Evolutionary conservation across 53 echinoderm and acorn worm species (phyloP).

Genomic region (Antedon mediterranea): DNA sequence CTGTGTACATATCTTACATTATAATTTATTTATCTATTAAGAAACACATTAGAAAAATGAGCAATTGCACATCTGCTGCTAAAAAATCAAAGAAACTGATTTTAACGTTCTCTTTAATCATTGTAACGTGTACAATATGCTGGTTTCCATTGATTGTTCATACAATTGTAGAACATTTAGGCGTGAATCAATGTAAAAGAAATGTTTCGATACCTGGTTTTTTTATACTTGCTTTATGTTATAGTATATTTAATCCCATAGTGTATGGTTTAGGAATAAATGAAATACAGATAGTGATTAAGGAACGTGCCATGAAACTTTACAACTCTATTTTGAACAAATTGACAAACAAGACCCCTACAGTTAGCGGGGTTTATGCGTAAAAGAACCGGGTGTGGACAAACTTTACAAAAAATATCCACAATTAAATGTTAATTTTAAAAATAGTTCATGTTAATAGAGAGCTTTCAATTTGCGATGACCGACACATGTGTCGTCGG

Average conservation of each 20-base stretch:
- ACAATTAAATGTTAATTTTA: too few relatives aligned
- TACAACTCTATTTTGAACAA: too few relatives aligned
- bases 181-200: background rate
- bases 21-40: background rate
- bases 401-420: too few relatives aligned
- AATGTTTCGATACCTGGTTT: background rate
- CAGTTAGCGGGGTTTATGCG: too few relatives aligned
- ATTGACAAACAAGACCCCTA: too few relatives aligned
- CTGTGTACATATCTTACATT: background rate
- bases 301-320: background rate
- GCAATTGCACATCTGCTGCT: background rate
- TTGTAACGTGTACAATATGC: background rate
- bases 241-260: background rate
- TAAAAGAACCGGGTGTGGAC: too few relatives aligned
- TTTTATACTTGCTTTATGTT: background rate
- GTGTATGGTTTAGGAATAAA: background rate
- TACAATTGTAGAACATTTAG: background rate
- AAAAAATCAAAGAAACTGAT: background rate
- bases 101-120: background rate
- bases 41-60: background rate
- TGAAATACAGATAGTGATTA: background rate
- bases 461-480: too few relatives aligned
- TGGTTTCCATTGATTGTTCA: background rate
- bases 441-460: too few relatives aligned
- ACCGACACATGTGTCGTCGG: too few relatives aligned